These are phyloP conservation scores for Uloborus plumipes DNA, from an alignment of 2,888 invertebrate species.

Conservation along the genomic window DNA sequence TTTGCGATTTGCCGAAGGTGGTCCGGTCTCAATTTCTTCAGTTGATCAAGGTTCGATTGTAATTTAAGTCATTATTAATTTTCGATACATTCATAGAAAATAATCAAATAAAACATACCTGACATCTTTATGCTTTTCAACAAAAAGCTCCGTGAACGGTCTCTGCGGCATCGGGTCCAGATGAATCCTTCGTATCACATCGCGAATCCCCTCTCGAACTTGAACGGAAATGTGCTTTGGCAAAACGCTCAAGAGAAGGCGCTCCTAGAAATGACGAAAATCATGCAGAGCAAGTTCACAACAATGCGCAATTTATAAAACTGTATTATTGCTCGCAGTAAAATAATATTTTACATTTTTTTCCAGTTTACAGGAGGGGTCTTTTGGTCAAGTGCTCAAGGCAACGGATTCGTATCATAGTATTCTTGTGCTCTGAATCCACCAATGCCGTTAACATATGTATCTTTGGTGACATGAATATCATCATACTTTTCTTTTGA, in stretches of 20 bases:
- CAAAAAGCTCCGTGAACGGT: conserved; percentile 82
- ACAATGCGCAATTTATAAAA: background rate
- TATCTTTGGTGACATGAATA: no score
- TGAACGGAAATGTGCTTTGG: conserved; percentile 84
- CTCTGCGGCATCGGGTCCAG: conserved; percentile 60
- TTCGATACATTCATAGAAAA: no score
- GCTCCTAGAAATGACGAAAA: conserved; percentile 77
- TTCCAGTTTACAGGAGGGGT: background rate
- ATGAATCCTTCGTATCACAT: conserved; percentile 70
- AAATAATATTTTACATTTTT: no score
- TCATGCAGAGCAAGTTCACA: background rate
- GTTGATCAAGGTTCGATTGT: no score
- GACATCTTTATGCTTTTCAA: conserved; percentile 89
- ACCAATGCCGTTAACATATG: no score
- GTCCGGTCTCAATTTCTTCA: no score
- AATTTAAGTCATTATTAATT: no score
- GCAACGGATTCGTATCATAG: no score
- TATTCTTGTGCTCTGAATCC: no score
- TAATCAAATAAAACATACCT: conserved; percentile 70
- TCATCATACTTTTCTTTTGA: no score
- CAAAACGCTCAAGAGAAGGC: conserved; percentile 86
- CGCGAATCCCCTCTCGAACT: conserved; percentile 75
- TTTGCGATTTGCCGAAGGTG: no score
- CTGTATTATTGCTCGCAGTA: background rate
- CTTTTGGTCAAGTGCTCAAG: conserved; percentile 2